Percentiles rank a stretch among this genome's conserved stretches.
Conservation (phyloP, 2,113 vertebrate species). For the Phoxinus phoxinus region DNA sequence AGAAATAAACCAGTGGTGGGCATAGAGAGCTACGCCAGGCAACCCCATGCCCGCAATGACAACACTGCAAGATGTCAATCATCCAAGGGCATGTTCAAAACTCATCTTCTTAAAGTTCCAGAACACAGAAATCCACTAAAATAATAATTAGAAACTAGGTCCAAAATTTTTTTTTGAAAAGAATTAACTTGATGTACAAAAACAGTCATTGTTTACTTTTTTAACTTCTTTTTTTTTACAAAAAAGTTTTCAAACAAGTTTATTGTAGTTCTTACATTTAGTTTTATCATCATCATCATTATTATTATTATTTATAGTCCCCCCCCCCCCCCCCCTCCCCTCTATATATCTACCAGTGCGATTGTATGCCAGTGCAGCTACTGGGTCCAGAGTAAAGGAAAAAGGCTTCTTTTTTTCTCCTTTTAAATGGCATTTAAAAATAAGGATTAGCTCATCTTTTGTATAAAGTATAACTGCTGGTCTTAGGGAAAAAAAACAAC, state of each 20-base stretch:
- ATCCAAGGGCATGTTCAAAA: constrained; percentile 88
- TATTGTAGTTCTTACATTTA: constrained; percentile 82
- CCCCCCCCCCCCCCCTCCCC: constrained; percentile 53
- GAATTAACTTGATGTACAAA: constrained; percentile 97
- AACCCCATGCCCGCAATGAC: constrained; percentile 81
- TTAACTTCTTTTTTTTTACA: constrained; percentile 76
- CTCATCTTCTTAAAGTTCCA: constrained; percentile 75
- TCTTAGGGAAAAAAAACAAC: constrained; percentile 87
- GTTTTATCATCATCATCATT: constrained; percentile 66
- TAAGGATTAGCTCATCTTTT: constrained; percentile 90
- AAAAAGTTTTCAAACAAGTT: constrained; percentile 89
- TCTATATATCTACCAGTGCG: constrained; percentile 87
- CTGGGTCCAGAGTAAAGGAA: constrained; percentile 98
- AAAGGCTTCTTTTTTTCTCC: constrained; percentile 79
- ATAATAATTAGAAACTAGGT: constrained; percentile 99
- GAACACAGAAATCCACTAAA: constrained; percentile 99
- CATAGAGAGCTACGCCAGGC: constrained; percentile 88
- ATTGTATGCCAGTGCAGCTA: constrained; percentile 96
- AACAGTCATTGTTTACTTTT: constrained; percentile 84
- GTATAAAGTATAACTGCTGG: constrained; percentile 99
- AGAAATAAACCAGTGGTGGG: constrained; percentile 62
- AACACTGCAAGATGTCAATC: constrained; percentile 81
- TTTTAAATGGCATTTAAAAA: constrained; percentile 92
- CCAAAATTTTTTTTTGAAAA: constrained; percentile 95
- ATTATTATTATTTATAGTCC: constrained; percentile 70